phyloP scores from a whole-genome alignment of 2,797 vertebrate species.

The Allobates femoralis region DNA sequence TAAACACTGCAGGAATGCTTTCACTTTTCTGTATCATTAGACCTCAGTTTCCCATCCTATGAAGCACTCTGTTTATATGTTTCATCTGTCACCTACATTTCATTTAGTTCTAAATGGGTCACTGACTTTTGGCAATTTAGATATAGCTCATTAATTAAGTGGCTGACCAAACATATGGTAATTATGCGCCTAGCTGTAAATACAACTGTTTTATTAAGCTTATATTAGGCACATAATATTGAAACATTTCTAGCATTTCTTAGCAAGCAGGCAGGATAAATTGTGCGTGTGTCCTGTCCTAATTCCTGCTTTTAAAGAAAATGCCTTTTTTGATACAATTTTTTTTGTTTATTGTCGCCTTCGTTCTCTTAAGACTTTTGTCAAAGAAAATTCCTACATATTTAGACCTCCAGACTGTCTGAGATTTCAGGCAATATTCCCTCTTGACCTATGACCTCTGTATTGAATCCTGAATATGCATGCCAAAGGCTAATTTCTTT shows the following conservation, averaged over 20 bases:
- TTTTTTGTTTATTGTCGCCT: not conserved
- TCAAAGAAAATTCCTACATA: not conserved
- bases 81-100: constrained; percentile 5
- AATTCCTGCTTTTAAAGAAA: not conserved
- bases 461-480: not conserved
- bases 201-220: constrained; percentile 24
- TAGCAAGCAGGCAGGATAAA: not conserved
- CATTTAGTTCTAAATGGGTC: constrained; percentile 23
- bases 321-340: not conserved
- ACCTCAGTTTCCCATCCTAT: too few relatives aligned
- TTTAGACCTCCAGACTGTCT: not conserved
- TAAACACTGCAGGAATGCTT: not conserved
- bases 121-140: constrained; percentile 21
- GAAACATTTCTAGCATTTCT: not conserved
- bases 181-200: constrained; percentile 23
- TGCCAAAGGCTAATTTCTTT: not conserved
- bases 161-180: not conserved
- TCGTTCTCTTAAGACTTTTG: not conserved
- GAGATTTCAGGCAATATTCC: not conserved
- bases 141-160: constrained; percentile 9
- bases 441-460: constrained; percentile 21
- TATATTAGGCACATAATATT: not conserved
- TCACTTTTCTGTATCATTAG: not conserved
- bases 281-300: not conserved
- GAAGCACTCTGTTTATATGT: not conserved